Percentiles rank a stretch among this genome's conserved stretches.
Conservation (phyloP, 2,888 invertebrate species). For the Amiota minor region DNA sequence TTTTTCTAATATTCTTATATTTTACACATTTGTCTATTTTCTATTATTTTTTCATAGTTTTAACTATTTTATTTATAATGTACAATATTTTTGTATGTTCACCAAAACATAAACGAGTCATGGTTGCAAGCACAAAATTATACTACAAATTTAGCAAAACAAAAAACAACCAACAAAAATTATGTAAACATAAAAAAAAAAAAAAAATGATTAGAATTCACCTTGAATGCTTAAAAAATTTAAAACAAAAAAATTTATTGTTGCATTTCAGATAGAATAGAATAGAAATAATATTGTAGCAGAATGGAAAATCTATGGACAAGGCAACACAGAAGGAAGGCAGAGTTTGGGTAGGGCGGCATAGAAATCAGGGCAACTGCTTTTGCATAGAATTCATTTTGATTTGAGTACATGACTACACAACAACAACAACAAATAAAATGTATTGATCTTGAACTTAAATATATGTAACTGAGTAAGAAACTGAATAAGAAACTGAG, state of each 20-base stretch:
- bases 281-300: too few species aligned
- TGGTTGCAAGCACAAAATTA: constrained; percentile 24
- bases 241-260: constrained; percentile 16
- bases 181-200: constrained; percentile 21
- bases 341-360: not conserved
- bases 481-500: not conserved
- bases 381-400: not conserved
- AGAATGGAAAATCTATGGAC: too few species aligned
- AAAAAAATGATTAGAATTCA: constrained; percentile 43
- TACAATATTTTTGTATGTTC: constrained; percentile 12
- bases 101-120: constrained; percentile 31
- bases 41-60: not conserved
- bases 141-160: not conserved
- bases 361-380: constrained; percentile 23
- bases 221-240: constrained; percentile 43
- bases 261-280: too few species aligned
- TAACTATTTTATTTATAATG: constrained; percentile 16
- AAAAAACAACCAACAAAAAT: constrained; percentile 27
- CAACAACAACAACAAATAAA: too few species aligned
- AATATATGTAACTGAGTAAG: not conserved
- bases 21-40: constrained; percentile 1
- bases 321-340: too few species aligned
- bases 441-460: constrained; percentile 27
- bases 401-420: not conserved
- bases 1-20: not conserved